Evolutionary conservation across 2,888 invertebrate genomes (phyloP).

Genomic region (Leptinotarsa peninsularis): DNA sequence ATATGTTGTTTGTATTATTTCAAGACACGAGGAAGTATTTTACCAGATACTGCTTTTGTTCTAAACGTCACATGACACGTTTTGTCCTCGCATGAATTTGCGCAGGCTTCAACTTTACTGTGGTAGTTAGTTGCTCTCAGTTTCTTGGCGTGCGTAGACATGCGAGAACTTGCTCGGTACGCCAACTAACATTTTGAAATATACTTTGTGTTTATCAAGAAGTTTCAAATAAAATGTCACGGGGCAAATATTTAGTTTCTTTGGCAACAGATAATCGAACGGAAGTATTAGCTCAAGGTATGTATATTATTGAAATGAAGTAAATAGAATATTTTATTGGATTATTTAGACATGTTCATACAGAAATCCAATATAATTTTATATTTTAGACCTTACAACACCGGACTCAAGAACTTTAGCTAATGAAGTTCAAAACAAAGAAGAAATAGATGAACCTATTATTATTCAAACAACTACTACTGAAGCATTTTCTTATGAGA

Average conservation of each 20-base stretch:
- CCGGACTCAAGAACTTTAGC: not conserved
- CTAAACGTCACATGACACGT: not conserved
- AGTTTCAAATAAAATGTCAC: no score
- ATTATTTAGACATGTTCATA: constrained; percentile 2
- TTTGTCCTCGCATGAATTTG: constrained; percentile 6
- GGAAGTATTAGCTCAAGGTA: constrained; percentile 2
- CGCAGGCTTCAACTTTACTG: not conserved
- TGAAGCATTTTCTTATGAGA: constrained; percentile 5
- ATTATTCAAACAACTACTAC: not conserved
- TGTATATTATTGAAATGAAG: no score
- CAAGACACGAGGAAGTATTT: not conserved
- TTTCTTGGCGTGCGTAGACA: not conserved
- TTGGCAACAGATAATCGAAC: constrained; percentile 3
- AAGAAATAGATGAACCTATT: constrained; percentile 1
- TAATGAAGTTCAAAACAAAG: not conserved
- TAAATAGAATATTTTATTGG: not conserved
- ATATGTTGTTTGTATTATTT: constrained; percentile 3
- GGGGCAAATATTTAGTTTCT: no score
- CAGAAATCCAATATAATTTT: constrained; percentile 5
- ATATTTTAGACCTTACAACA: not conserved
- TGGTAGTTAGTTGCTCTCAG: not conserved
- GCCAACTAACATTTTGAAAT: no score
- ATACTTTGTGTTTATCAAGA: not conserved
- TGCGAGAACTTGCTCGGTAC: not conserved
- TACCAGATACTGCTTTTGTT: constrained; percentile 5